These are phyloP conservation scores for Oxystoma pomonae DNA, from an alignment of 2,888 invertebrate genomes.

Conservation along the genomic window DNA sequence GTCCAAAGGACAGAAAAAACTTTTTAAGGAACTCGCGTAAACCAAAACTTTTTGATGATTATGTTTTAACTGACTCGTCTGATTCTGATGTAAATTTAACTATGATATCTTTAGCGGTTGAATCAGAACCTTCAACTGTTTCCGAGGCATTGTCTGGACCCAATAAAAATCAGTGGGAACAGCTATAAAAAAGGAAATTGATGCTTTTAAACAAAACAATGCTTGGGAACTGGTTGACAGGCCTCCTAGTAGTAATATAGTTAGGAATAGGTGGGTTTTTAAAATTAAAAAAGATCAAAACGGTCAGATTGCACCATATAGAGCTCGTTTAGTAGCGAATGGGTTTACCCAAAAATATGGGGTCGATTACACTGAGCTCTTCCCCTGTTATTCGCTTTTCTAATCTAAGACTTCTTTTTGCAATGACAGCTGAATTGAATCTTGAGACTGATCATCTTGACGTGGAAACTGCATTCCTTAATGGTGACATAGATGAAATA, in stretches of 20 bases:
- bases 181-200: slow-evolving; percentile 13
- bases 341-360: slow-evolving; percentile 15
- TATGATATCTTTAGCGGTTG: slow-evolving; percentile 9
- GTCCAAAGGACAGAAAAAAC: not conserved
- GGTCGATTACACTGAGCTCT: slow-evolving; percentile 11
- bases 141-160: slow-evolving; percentile 14
- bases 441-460: too few species aligned
- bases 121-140: slow-evolving; percentile 9
- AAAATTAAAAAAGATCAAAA: slow-evolving; percentile 25
- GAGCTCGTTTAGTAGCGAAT: slow-evolving; percentile 16
- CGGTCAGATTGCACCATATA: slow-evolving; percentile 23
- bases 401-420: not conserved
- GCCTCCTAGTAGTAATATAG: slow-evolving; percentile 22
- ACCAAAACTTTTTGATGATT: slow-evolving; percentile 11
- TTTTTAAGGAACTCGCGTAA: slow-evolving; percentile 9
- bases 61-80: slow-evolving; percentile 8
- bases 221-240: slow-evolving; percentile 27
- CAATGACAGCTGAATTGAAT: not conserved
- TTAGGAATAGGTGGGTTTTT: slow-evolving; percentile 30
- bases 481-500: too few species aligned
- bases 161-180: slow-evolving; percentile 5
- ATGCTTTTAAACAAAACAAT: slow-evolving; percentile 22
- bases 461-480: too few species aligned
- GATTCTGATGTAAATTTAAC: slow-evolving; percentile 8
- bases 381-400: slow-evolving; percentile 2